Evolutionary conservation across 2,113 vertebrate species (phyloP).

Genomic region (Aegithalos caudatus): DNA sequence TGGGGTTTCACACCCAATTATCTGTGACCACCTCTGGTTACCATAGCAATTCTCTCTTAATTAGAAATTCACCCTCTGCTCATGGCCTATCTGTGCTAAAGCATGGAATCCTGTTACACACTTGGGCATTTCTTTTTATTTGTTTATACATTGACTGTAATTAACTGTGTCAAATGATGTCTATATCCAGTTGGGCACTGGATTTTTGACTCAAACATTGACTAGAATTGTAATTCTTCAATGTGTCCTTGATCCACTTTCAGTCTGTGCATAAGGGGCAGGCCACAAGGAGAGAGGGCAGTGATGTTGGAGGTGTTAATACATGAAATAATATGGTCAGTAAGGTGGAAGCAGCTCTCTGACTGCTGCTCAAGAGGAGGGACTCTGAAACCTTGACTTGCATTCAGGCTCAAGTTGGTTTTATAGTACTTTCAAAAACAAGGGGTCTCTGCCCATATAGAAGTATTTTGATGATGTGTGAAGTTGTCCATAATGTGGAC

Average conservation of each 20-base stretch:
- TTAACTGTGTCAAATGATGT: neutral
- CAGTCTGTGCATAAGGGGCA: neutral
- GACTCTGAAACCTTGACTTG: neutral
- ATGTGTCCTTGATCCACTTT: neutral
- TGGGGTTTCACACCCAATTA: conserved; percentile 42
- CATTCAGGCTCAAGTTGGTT: neutral
- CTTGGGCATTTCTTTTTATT: neutral
- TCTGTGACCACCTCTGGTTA: conserved; percentile 55
- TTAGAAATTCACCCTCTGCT: conserved; percentile 40
- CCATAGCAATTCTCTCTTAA: conserved; percentile 56
- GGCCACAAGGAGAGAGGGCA: neutral
- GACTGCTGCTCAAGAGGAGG: neutral
- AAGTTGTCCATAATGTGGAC: neutral
- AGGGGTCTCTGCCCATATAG: neutral
- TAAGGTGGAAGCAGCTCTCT: neutral
- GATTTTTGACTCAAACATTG: neutral
- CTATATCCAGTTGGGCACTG: neutral
- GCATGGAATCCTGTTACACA: neutral
- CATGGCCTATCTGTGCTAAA: conserved; percentile 11
- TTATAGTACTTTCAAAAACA: neutral
- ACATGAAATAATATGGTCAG: neutral
- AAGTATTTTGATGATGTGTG: neutral
- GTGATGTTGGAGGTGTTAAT: neutral
- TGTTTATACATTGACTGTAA: neutral
- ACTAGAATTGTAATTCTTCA: neutral